Evolutionary conservation across 2,888 invertebrate species (phyloP).

Genomic region (Therioaphis trifolii): DNA sequence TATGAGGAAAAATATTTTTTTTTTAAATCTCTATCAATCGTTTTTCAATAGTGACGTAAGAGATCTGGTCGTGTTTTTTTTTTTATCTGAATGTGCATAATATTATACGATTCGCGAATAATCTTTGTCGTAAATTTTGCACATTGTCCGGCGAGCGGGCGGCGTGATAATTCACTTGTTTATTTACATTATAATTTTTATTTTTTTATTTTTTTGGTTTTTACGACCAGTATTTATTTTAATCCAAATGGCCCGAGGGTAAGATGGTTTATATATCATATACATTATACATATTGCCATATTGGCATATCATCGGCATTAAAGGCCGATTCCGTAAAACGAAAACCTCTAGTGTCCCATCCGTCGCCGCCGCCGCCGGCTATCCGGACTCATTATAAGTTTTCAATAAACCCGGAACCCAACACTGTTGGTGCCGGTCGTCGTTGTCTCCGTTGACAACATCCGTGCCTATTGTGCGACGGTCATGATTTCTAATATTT

Average conservation of each 20-base stretch:
- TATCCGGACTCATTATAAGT: background rate
- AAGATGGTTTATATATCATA: background rate
- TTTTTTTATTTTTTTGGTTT: too few species aligned
- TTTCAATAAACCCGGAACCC: constrained; percentile 18
- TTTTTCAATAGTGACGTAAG: constrained; percentile 29
- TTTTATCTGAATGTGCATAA: too few species aligned
- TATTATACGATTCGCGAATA: background rate
- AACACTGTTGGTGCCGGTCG: background rate
- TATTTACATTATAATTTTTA: constrained; percentile 16
- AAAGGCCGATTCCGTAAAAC: background rate
- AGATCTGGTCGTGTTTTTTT: constrained; percentile 5
- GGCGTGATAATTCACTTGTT: background rate
- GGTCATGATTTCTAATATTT: constrained; percentile 9
- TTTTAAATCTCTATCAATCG: too few species aligned
- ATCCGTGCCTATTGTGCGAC: too few species aligned
- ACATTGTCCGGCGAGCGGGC: background rate
- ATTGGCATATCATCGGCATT: constrained; percentile 7
- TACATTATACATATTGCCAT: background rate
- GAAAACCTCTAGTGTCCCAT: background rate
- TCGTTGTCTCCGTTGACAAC: background rate
- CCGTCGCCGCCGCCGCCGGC: background rate
- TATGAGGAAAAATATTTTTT: background rate
- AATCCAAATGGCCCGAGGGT: background rate
- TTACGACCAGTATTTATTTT: constrained; percentile 17
- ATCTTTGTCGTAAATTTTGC: constrained; percentile 30